Evolutionary conservation across 2,797 vertebrate species (phyloP).

Genomic region (Monodelphis domestica): DNA sequence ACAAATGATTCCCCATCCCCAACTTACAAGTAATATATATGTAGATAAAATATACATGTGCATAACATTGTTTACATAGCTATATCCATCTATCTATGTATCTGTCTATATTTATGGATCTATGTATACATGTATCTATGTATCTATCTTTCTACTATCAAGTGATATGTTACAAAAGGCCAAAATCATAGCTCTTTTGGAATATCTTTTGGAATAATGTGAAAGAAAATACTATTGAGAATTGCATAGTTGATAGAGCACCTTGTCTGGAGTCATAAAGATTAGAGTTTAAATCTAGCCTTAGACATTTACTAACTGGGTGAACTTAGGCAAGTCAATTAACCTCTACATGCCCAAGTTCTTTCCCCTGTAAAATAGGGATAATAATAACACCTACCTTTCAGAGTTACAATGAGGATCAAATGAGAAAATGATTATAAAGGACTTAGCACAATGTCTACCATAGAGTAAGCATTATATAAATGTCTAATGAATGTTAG

Average conservation of each 20-base stretch:
- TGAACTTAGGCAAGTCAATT: background rate
- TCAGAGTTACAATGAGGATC: background rate
- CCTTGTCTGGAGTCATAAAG: background rate
- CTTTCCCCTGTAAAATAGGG: background rate
- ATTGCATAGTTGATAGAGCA: too few species aligned
- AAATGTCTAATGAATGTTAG: too few species aligned
- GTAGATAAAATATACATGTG: too few species aligned
- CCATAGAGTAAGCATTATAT: background rate
- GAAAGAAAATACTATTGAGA: background rate
- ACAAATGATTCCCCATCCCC: background rate
- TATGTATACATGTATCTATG: background rate
- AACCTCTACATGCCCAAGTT: background rate
- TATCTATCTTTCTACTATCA: too few species aligned
- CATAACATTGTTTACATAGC: too few species aligned
- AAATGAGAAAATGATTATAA: background rate
- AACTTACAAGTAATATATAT: too few species aligned
- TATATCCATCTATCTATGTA: too few species aligned
- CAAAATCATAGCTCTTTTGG: background rate
- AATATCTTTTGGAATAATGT: background rate
- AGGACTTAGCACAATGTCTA: background rate
- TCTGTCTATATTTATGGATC: too few species aligned
- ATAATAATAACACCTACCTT: background rate
- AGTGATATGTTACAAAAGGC: background rate
- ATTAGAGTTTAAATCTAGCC: background rate
- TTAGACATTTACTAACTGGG: background rate